Conservation (phyloP, 2,888 invertebrate genomes). For the Epinotia nisella region DNA sequence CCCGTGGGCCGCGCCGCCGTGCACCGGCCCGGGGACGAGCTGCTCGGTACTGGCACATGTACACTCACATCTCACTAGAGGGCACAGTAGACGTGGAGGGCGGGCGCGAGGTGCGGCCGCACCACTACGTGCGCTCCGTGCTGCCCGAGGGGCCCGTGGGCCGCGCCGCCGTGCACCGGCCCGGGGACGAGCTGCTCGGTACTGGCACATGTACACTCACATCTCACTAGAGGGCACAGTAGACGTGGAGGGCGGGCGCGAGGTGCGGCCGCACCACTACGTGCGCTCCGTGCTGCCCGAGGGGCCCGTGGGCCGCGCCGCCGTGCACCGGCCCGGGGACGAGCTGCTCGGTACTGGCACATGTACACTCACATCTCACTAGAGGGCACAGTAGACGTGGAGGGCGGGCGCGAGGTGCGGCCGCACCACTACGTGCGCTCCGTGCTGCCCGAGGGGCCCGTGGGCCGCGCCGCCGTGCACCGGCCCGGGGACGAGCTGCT, state of each 20-base stretch:
- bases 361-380: conserved; percentile 96
- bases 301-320: conserved; percentile 98
- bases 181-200: conserved; percentile 97
- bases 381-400: conserved; percentile 99
- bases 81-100: conserved; percentile 99
- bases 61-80: conserved; percentile 91
- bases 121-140: conserved; percentile 99
- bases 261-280: conserved; percentile 99
- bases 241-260: conserved; percentile 98
- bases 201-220: conserved; percentile 87
- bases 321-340: conserved; percentile 95
- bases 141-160: conserved; percentile 99
- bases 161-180: conserved; percentile 92
- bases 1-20: conserved; percentile 97
- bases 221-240: conserved; percentile 99
- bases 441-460: conserved; percentile 98
- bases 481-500: conserved; percentile 98
- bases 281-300: conserved; percentile 98
- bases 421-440: conserved; percentile 99
- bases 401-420: conserved; percentile 97
- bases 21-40: conserved; percentile 97
- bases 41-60: conserved; percentile 83
- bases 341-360: conserved; percentile 89
- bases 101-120: conserved; percentile 98
- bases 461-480: conserved; percentile 95